Evolutionary conservation across 2,113 vertebrate genomes (phyloP), one percentile per base, ranked within the genome.

Genomic region (Osmerus eperlanus): DNA sequence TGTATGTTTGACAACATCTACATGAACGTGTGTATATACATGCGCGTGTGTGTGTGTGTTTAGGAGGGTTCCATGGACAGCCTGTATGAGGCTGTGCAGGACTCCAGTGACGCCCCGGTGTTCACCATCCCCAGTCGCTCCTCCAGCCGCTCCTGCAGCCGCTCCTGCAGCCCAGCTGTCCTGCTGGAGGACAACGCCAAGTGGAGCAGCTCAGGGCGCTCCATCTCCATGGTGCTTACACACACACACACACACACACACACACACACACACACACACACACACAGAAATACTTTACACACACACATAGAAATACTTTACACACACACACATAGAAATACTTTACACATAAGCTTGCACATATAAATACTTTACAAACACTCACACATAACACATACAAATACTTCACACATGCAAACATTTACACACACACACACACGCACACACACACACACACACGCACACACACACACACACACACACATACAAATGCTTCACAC

Each of bases 21-120:
- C 61, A n/a, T 68, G 75, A 60, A 15, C 68, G 36, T 67, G 25
- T 74, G 11, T 53, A 28, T 51, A 23, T 68, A 18, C n/a, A 1
- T 28, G 13, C 23, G 23, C 2, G 25, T 60, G 23, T 29, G 29
- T 19, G 7, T 64, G 19, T 54, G 28, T 19, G 21, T 55, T n/a
- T 7, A 98, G 96, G 96, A 96, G 76, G 96, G 96, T 3, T 98
- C 96, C 4, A 95, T 93, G 92, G 96, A 97, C 81, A 98, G 93
- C 68, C 84, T 98, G 73, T 97, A 97, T 67, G 96, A 99, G 80
- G 94, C 91, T 1, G 92, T 94, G 76, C 90, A 93, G 85, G 85
- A 91, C 62, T 89, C 86, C 25, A 76, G 84, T 8, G 90, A 92
- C 3, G 73, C 79, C 2, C 89, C 88, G 2, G 90, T 91, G 0